These are phyloP conservation scores for Lycophotia porphyrea DNA, from an alignment of 2,888 invertebrate species.

Conservation along the genomic window DNA sequence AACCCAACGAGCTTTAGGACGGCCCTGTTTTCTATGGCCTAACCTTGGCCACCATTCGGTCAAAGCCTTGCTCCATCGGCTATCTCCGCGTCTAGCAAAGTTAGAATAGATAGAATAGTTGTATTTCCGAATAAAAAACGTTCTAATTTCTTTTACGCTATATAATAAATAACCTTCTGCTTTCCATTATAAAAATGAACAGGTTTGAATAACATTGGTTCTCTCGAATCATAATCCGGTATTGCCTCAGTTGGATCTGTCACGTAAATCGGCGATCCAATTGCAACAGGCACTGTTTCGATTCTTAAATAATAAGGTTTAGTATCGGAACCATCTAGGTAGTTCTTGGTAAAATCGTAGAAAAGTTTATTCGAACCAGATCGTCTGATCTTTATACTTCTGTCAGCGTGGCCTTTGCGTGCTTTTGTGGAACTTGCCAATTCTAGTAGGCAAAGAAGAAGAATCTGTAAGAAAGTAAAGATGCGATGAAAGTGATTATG, in stretches of 20 bases:
- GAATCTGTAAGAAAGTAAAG: slow-evolving; percentile 7
- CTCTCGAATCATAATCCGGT: not conserved
- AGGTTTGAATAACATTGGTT: too few relatives aligned
- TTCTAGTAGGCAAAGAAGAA: slow-evolving; percentile 10
- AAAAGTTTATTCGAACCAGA: not conserved
- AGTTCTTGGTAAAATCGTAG: not conserved
- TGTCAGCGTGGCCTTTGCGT: not conserved
- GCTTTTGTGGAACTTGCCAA: not conserved
- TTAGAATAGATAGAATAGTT: too few relatives aligned
- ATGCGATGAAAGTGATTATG: too few relatives aligned
- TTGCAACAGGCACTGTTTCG: too few relatives aligned
- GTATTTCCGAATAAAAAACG: not conserved
- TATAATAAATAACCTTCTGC: not conserved
- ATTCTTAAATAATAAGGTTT: too few relatives aligned
- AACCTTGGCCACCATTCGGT: too few relatives aligned
- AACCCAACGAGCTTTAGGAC: too few relatives aligned
- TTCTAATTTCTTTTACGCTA: not conserved
- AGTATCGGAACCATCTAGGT: not conserved
- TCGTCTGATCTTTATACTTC: not conserved
- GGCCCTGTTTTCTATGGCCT: too few relatives aligned
- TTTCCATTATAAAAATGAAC: too few relatives aligned
- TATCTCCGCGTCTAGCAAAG: too few relatives aligned
- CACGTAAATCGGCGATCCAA: too few relatives aligned
- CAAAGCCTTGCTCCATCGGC: too few relatives aligned
- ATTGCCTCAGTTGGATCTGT: not conserved